Percentiles rank a stretch among this genome's conserved stretches.
Evolutionary conservation across 2,113 vertebrate genomes (phyloP).

Genomic region (Ancistrus triradiatus): DNA sequence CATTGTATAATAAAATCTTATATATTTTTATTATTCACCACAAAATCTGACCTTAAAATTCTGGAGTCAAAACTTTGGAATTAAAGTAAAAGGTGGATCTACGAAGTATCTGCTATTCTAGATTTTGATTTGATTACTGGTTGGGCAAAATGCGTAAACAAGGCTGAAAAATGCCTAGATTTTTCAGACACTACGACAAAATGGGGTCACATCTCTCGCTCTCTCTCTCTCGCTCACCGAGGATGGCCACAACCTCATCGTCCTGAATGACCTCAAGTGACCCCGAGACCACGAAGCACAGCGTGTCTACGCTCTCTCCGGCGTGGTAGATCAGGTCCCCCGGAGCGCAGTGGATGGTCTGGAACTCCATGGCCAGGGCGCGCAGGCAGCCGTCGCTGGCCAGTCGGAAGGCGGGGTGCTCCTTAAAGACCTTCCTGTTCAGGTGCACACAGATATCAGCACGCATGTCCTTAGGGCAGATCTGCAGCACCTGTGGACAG

Average conservation of each 20-base stretch:
- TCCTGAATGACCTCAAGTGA: slow-evolving; percentile 98
- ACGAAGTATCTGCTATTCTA: too few species aligned
- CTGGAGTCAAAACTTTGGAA: too few species aligned
- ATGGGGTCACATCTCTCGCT: too few species aligned
- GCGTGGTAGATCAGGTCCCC: slow-evolving; percentile 97
- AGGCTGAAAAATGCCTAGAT: too few species aligned
- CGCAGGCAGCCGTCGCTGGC: slow-evolving; percentile 93
- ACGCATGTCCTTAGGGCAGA: slow-evolving; percentile 98
- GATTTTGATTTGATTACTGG: too few species aligned
- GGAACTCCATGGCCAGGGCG: slow-evolving; percentile 96
- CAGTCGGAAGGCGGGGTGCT: slow-evolving; percentile 92
- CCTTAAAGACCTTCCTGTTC: slow-evolving; percentile 97
- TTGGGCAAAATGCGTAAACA: too few species aligned
- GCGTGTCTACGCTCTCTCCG: slow-evolving; percentile 94
- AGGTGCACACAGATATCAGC: slow-evolving; percentile 97
- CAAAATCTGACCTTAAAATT: too few species aligned
- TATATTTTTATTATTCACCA: too few species aligned
- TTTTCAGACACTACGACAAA: too few species aligned
- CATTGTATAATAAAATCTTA: too few species aligned
- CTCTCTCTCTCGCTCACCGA: slow-evolving; percentile 43
- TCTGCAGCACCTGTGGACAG: slow-evolving; percentile 84
- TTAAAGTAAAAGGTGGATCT: too few species aligned
- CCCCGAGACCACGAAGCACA: slow-evolving; percentile 96
- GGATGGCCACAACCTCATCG: slow-evolving; percentile 95
- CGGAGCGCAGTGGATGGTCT: slow-evolving; percentile 94